Evolutionary conservation across 2,888 invertebrate species (phyloP), one percentile per base, ranked within the genome.

Genomic region (Epinotia nisella): DNA sequence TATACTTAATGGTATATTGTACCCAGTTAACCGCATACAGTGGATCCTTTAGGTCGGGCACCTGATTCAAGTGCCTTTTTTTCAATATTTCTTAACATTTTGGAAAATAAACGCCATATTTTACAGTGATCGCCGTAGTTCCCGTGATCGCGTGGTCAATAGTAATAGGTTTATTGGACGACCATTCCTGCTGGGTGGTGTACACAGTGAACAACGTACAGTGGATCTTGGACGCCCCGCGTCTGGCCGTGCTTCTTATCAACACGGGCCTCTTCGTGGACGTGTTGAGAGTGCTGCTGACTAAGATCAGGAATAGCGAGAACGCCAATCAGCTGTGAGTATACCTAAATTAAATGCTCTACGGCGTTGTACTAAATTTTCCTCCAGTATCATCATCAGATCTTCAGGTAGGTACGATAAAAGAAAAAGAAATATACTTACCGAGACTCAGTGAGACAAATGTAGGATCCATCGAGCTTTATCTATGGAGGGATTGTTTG

Each of bases 251-350:
- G 77, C 85, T 96, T 24, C 71, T 90, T 0, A 80, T 95, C 21
- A 96, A 96, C 82, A 89, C 95, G 0, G 78, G 91, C 0, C 90
- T 96, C 0, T 92, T 96, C 68, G 78, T 94, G 3, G 96, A 96
- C 80, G 95, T 96, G 13, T 86, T 96, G 21, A 89, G 96, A 74
- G 95, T 96, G 0, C 87, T 96, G 74, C 85, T 96, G 19, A 95
- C 95, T 1, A 96, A 96, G 82, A 89, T 96, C 59, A 92, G 94
- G 59, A 93, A 92, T 74, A 83, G 92, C 7, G 94, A 94, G 75
- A 94, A 93, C 75, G 86, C 92, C 9, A 90, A 93, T 76, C 91
- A 94, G 78, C 77, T 92, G 94, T 93, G 76, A 88, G 89, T 89
- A n/a, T n/a, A 75, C 35, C 35, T 35, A 35, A 35, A 35, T 7